These are phyloP conservation scores for Aphrophora alni DNA, from an alignment of 2,888 invertebrate genomes.

Conservation along the genomic window DNA sequence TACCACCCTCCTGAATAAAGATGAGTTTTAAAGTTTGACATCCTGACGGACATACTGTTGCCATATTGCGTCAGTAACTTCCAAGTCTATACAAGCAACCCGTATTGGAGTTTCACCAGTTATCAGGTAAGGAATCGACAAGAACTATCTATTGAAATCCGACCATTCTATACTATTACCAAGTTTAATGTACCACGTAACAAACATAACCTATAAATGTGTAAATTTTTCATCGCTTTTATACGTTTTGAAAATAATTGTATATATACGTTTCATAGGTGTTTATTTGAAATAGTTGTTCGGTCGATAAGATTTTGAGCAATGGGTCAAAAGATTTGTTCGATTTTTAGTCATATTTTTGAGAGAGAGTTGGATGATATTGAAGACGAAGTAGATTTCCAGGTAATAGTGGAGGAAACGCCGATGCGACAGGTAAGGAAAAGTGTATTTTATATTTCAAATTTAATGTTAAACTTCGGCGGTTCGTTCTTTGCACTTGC, in stretches of 20 bases:
- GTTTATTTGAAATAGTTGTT: neutral
- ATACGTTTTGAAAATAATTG: neutral
- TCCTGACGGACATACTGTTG: neutral
- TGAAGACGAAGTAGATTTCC: neutral
- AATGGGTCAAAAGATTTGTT: neutral
- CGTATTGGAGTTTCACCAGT: neutral
- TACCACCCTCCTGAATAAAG: neutral
- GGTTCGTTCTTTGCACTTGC: too few species aligned
- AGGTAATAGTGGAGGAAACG: neutral
- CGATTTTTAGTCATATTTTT: neutral
- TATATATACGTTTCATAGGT: neutral
- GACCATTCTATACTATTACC: too few species aligned
- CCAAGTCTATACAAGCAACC: neutral
- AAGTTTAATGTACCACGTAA: neutral
- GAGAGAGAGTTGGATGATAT: neutral
- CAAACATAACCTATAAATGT: neutral
- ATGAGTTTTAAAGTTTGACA: neutral
- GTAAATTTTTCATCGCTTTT: neutral
- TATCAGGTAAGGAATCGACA: neutral
- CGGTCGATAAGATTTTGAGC: too few species aligned
- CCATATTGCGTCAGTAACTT: neutral
- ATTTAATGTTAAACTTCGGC: too few species aligned
- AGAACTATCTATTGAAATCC: too few species aligned
- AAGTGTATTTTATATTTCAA: too few species aligned
- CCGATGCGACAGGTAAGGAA: neutral